Conservation (phyloP, 92 coral and sea anemone species). For the Blastomussa wellsi region DNA sequence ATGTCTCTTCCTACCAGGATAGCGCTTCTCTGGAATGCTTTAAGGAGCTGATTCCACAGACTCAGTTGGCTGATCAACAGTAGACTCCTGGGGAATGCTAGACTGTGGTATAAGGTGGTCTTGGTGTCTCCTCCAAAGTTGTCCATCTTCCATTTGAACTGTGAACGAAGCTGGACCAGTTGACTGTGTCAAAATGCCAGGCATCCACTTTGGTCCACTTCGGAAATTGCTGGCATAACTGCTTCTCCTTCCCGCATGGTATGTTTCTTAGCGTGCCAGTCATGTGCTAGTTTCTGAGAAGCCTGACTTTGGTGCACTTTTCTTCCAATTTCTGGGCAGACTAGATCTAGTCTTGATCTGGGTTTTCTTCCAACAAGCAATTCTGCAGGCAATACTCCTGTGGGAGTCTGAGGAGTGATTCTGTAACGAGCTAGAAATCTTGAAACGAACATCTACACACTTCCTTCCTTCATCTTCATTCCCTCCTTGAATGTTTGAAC, state of each 20-base stretch:
- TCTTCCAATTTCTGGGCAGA: conserved; percentile 54
- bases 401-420: conserved; percentile 38
- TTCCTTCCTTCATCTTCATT: conserved; percentile 29
- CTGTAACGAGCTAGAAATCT: conserved; percentile 23
- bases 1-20: background rate
- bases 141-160: conserved; percentile 35
- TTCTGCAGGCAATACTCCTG: conserved; percentile 37
- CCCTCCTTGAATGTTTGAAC: conserved; percentile 56
- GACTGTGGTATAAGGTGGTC: conserved; percentile 34
- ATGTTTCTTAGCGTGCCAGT: conserved; percentile 24
- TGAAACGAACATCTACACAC: conserved; percentile 1
- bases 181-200: conserved; percentile 37
- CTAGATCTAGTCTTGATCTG: conserved; percentile 30
- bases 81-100: no score
- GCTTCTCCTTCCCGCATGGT: conserved; percentile 36
- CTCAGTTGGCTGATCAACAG: background rate
- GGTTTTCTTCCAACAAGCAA: conserved; percentile 17
- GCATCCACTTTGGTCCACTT: conserved; percentile 56
- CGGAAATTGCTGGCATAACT: conserved; percentile 55
- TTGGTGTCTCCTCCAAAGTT: conserved; percentile 39
- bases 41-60: background rate
- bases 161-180: conserved; percentile 58
- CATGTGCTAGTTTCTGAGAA: conserved; percentile 47
- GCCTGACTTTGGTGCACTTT: conserved; percentile 49
- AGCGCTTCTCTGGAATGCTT: conserved; percentile 2